These are phyloP conservation scores for Sussaba pulchella DNA, from an alignment of 2,888 invertebrate genomes.

Conservation along the genomic window DNA sequence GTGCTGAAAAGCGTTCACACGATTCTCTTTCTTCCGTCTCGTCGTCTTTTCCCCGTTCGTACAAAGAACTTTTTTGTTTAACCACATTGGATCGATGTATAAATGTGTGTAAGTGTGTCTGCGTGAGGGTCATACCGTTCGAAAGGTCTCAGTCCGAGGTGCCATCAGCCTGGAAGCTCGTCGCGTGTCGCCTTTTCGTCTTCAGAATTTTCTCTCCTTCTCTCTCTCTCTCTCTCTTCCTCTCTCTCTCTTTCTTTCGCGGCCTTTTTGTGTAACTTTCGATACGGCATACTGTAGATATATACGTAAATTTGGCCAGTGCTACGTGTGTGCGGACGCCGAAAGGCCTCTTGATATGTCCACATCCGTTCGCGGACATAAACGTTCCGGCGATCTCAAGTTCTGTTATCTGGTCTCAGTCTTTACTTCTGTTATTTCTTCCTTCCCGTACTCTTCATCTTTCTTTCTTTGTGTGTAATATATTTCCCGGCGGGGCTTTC, in stretches of 20 bases:
- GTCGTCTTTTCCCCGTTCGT: slow-evolving; percentile 59
- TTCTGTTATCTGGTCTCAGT: slow-evolving; percentile 21
- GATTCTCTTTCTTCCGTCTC: slow-evolving; percentile 44
- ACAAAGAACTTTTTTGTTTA: slow-evolving; percentile 49
- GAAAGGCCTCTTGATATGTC: slow-evolving; percentile 66
- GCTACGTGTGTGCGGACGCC: slow-evolving; percentile 50
- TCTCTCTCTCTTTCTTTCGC: slow-evolving; percentile 40
- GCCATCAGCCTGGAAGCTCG: slow-evolving; percentile 52
- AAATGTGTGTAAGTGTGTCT: background rate
- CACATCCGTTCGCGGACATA: slow-evolving; percentile 69
- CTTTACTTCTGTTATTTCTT: slow-evolving; percentile 42
- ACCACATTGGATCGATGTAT: slow-evolving; percentile 4
- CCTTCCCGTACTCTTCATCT: slow-evolving; percentile 3
- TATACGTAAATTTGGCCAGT: slow-evolving; percentile 42
- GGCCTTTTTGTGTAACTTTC: slow-evolving; percentile 69
- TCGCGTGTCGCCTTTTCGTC: slow-evolving; percentile 63
- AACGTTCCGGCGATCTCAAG: slow-evolving; percentile 41
- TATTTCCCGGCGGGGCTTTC: background rate
- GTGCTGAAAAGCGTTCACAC: slow-evolving; percentile 52
- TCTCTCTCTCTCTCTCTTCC: background rate
- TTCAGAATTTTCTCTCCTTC: slow-evolving; percentile 31
- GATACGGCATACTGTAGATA: slow-evolving; percentile 62
- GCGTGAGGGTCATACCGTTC: background rate
- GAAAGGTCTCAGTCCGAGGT: slow-evolving; percentile 8
- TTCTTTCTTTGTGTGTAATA: background rate